phyloP scores from a whole-genome alignment of 1,140 invertebrate species.

The Lordiphosa stackelbergi region DNA sequence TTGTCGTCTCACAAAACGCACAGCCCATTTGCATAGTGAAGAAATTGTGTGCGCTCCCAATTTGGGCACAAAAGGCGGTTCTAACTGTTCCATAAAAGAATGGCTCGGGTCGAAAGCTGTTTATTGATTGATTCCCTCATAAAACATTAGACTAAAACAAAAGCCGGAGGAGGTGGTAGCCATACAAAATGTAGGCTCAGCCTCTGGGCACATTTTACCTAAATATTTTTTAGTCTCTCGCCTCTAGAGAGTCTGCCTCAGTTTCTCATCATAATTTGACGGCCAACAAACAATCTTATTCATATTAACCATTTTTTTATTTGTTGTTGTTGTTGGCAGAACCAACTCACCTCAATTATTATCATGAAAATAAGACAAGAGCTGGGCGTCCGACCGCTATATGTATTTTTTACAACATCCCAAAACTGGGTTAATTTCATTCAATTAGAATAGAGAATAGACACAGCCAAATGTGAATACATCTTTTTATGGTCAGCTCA shows the following conservation, averaged over 20 bases:
- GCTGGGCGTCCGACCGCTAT: slow-evolving; percentile 18
- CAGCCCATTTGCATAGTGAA: slow-evolving; percentile 4
- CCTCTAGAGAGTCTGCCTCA: slow-evolving; percentile 6
- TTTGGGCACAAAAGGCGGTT: slow-evolving; percentile 5
- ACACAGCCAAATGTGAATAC: slow-evolving; percentile 3
- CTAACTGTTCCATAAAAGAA: slow-evolving; percentile 11
- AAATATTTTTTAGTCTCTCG: slow-evolving; percentile 15
- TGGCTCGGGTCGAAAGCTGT: not conserved
- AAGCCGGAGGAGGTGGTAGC: slow-evolving; percentile 24
- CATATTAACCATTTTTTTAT: slow-evolving; percentile 44
- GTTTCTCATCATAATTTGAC: slow-evolving; percentile 52
- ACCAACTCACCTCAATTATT: slow-evolving; percentile 47
- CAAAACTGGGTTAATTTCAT: slow-evolving; percentile 68
- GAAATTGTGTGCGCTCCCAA: slow-evolving; percentile 8
- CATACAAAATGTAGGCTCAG: slow-evolving; percentile 11
- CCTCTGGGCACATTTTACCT: slow-evolving; percentile 20
- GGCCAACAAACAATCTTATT: slow-evolving; percentile 49
- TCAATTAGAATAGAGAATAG: slow-evolving; percentile 66
- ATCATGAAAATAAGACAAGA: slow-evolving; percentile 49
- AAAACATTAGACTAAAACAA: slow-evolving; percentile 34
- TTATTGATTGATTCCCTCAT: slow-evolving; percentile 41
- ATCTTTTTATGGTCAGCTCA: slow-evolving; percentile 44
- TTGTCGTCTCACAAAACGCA: not conserved
- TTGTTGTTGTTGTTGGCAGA: slow-evolving; percentile 3
- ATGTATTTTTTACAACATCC: slow-evolving; percentile 30